Base-by-base conservation (phyloP, 92 coral and sea anemone species). In the Phenganax subtilis region DNA sequence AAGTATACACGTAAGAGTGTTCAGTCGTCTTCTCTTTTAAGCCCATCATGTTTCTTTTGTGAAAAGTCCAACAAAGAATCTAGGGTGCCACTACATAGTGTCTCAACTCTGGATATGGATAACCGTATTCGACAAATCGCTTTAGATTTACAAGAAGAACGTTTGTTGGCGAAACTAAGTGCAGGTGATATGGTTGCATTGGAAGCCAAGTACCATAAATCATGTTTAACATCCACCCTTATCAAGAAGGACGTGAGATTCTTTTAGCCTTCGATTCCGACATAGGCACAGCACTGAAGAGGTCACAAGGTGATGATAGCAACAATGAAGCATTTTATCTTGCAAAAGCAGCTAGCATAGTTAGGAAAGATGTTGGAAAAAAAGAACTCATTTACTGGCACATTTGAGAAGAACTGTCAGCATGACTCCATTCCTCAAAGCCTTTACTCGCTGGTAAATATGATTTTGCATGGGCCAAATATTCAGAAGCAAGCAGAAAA, bases 381-480 rank as follows among this genome's bases (percentile, higher is more conserved):
- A 16, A 85, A 80, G 16, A 16, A 54, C 51, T 14, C 77, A 55
- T 88, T 90, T 67, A 59, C 75, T 57, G 83, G 90, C 60, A 60
- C 84, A 7, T 87, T 88, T 14, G 80, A 88, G 56, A 25, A 83
- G n/a, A 60, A 86, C 82, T 75, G 91, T 77, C 89, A 85, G 74
- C 31, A 20, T 8, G 72, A 86, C 30, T 83, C 93, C 37, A 84
- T 86, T 57, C 91, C 89, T 44, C 57, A 71, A 28, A 84, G 87
- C 29, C 88, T 89, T 54, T 47, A 84, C 72, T 64, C 88, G 64
- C 54, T 87, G 57, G 86, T 87, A 17, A 87, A 82, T 16, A 87
- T 85, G 85, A 87, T 89, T 71, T 79, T 87, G 31, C 71, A 89
- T 85, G 92, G 88, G 9, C 88, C 87, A n/a, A 85, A 75, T 81